These are phyloP conservation scores for Tortricodes alternella DNA, from an alignment of 2,888 invertebrate genomes.

Conservation along the genomic window DNA sequence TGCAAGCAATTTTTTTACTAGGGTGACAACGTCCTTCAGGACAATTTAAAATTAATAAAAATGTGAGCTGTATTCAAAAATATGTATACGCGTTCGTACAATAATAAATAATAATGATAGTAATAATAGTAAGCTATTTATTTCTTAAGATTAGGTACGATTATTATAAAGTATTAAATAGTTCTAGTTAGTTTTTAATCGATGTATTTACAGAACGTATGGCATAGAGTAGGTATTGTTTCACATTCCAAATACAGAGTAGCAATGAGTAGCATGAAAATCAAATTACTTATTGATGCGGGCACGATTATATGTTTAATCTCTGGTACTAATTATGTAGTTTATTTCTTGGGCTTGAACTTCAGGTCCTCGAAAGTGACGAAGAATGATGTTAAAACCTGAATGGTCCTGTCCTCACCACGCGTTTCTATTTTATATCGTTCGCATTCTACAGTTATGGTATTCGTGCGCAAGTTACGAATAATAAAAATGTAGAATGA, in stretches of 20 bases:
- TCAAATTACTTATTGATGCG: slow-evolving; percentile 1
- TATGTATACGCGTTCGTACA: slow-evolving; percentile 82
- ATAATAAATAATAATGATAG: slow-evolving; percentile 72
- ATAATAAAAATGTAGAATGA: no score
- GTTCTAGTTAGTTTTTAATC: slow-evolving; percentile 46
- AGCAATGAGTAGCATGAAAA: slow-evolving; percentile 10
- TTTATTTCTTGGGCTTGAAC: no score
- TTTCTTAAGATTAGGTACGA: slow-evolving; percentile 56
- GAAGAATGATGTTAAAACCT: no score
- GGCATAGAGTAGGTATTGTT: slow-evolving; percentile 35
- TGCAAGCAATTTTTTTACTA: no score
- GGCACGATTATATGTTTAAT: background rate
- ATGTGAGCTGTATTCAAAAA: slow-evolving; percentile 75
- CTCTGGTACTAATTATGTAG: no score
- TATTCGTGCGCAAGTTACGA: no score
- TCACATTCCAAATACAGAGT: slow-evolving; percentile 30
- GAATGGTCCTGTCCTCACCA: no score
- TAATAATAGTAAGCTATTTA: slow-evolving; percentile 67
- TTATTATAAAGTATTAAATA: slow-evolving; percentile 59
- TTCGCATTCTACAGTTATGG: no score
- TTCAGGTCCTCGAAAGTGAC: no score
- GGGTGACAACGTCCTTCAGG: slow-evolving; percentile 29
- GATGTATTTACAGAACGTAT: slow-evolving; percentile 50
- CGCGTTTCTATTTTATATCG: no score
- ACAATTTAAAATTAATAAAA: slow-evolving; percentile 32